Conservation (phyloP, 2,113 vertebrate genomes). For the Gallinago jamesoni region DNA sequence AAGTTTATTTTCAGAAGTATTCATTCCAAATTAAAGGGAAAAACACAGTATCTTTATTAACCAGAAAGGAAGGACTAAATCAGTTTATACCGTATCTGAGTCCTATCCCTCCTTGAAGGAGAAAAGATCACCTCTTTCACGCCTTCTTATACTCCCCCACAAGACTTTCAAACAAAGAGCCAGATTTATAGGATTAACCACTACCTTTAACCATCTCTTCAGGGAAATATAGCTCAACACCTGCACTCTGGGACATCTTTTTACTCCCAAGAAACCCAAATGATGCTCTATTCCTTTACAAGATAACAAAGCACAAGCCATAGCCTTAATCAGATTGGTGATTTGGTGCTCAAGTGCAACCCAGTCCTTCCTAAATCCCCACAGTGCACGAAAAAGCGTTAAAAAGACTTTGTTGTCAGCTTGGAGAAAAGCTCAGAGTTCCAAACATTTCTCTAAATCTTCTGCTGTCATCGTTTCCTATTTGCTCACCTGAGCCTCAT, state of each 20-base stretch:
- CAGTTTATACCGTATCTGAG: background rate
- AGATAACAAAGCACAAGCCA: background rate
- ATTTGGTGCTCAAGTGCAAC: background rate
- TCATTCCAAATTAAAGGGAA: background rate
- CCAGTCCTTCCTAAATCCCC: background rate
- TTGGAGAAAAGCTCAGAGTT: fast-evolving
- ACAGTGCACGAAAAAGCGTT: fast-evolving
- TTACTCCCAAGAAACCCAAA: background rate
- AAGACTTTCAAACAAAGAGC: background rate
- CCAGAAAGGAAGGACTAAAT: background rate
- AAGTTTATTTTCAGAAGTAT: background rate
- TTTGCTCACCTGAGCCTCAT: background rate
- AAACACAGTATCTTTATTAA: background rate
- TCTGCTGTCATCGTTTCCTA: background rate
- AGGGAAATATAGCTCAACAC: background rate
- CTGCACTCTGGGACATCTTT: background rate
- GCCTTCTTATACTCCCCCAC: background rate
- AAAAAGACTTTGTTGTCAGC: background rate
- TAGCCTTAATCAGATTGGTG: background rate
- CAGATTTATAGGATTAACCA: background rate
- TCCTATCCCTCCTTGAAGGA: background rate
- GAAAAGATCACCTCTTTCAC: background rate
- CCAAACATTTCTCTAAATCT: background rate
- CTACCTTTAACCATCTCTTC: background rate
- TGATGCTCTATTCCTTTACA: background rate